Evolutionary conservation across 2,888 invertebrate species (phyloP), one percentile per base, ranked within the genome.

Genomic region (Caenorhabditis plicata): DNA sequence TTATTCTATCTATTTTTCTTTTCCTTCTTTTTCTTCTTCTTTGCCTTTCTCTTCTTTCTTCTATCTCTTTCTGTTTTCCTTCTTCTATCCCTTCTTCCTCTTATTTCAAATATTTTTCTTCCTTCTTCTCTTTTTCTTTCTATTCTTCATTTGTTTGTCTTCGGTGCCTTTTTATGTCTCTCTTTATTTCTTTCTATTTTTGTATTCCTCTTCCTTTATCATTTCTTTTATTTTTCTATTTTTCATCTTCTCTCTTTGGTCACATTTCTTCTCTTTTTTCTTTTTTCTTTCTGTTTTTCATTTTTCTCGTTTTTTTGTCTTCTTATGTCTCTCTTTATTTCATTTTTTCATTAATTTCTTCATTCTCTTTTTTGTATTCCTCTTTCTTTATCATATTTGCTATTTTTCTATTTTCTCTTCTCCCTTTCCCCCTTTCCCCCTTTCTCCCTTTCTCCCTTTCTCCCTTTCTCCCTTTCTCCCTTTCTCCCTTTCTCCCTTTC

Each of bases 351-450:
- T n/a, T n/a, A n/a, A n/a, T n/a, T n/a, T n/a, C n/a, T n/a, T n/a
- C n/a, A n/a, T n/a, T n/a, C 2, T 19, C 22, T 9, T 2, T 4
- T 23, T 8, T 20, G 11, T 17, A 7, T 15, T 44, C 23, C 20
- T 44, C 23, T 26, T 33, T 43, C 25, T 31, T 42, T 31, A 11
- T 36, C 29, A 26, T 26, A 19, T 41, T 41, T 26, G 26, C 41
- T 40, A n/a, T 40, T 13, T 15, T 11, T 23, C 22, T 41, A 8
- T 27, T 11, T 22, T 15, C 22, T 17, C 35, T 33, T 29, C 54
- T 43, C 41, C 19, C 11, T 33, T 47, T 42, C 48, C 45, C 52
- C 38, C 48, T 38, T 60, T 60, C 47, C 44, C 45, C 50, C 46
- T 49, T 48, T 49, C n/a, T n/a, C n/a, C n/a, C n/a, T n/a, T n/a